Percentiles rank a stretch among this genome's conserved stretches.
Evolutionary conservation across 2,113 vertebrate genomes (phyloP).

Genomic region (Forbesichthys agassizii): DNA sequence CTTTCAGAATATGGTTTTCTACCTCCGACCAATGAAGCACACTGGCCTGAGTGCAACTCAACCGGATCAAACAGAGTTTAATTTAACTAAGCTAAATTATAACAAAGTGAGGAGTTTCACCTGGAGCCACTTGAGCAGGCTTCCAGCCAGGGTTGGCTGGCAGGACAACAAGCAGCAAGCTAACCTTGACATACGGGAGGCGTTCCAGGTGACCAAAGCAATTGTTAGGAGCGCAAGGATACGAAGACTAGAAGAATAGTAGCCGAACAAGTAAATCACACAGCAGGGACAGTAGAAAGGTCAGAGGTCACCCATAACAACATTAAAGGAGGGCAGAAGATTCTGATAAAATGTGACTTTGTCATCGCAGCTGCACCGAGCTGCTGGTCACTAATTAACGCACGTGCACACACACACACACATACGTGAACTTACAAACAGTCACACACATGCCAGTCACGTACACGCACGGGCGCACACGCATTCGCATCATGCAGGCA

Average conservation of each 20-base stretch:
- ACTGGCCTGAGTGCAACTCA: no score
- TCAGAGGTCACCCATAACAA: conserved; percentile 53
- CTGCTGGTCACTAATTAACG: conserved; percentile 45
- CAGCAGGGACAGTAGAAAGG: conserved; percentile 7
- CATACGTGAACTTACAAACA: not conserved
- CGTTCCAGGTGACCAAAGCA: no score
- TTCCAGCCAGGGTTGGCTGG: no score
- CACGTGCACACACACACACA: conserved; percentile 30
- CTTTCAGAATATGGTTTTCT: no score
- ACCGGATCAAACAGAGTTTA: no score
- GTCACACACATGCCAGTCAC: not conserved
- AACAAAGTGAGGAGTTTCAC: no score
- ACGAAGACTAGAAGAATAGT: not conserved
- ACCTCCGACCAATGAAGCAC: no score
- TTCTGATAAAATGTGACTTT: conserved; percentile 20
- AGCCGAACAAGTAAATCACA: not conserved
- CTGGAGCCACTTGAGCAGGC: no score
- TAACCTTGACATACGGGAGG: no score
- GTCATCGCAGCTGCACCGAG: conserved; percentile 25
- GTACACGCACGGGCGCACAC: not conserved
- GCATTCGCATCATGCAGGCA: not conserved
- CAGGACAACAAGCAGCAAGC: no score
- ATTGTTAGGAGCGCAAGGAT: no score
- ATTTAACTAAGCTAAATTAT: no score
- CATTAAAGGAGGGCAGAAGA: conserved; percentile 36